Conservation (phyloP, 2,113 vertebrate genomes). For the Apodemus sylvaticus region DNA sequence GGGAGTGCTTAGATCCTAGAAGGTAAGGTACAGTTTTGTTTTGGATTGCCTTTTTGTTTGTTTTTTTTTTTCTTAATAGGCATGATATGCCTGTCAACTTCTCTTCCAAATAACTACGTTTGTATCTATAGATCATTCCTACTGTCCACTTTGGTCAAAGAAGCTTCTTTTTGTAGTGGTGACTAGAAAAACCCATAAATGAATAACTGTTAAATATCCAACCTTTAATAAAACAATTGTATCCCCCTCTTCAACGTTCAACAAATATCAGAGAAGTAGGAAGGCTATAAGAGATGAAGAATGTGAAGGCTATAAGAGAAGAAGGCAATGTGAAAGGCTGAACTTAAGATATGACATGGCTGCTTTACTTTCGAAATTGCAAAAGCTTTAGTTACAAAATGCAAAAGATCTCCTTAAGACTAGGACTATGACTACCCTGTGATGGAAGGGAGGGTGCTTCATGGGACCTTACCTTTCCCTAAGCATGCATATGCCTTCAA, state of each 20-base stretch:
- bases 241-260: neutral
- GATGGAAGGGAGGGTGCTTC: neutral
- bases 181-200: neutral
- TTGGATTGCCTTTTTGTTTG: neutral
- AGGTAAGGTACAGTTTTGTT: neutral
- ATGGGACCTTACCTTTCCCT: neutral
- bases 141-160: neutral
- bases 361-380: neutral
- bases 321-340: neutral
- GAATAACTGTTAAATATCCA: neutral
- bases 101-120: neutral
- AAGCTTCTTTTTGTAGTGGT: neutral
- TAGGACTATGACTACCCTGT: neutral
- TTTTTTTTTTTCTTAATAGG: neutral
- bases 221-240: neutral
- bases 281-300: neutral
- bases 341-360: neutral
- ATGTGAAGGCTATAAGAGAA: neutral
- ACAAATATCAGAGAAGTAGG: neutral
- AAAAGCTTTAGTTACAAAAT: neutral
- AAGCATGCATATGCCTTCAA: no score
- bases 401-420: neutral
- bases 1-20: neutral
- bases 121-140: neutral
- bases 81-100: neutral